These are phyloP conservation scores for Hylia prasina DNA, from an alignment of 2,113 vertebrate species.

Conservation along the genomic window DNA sequence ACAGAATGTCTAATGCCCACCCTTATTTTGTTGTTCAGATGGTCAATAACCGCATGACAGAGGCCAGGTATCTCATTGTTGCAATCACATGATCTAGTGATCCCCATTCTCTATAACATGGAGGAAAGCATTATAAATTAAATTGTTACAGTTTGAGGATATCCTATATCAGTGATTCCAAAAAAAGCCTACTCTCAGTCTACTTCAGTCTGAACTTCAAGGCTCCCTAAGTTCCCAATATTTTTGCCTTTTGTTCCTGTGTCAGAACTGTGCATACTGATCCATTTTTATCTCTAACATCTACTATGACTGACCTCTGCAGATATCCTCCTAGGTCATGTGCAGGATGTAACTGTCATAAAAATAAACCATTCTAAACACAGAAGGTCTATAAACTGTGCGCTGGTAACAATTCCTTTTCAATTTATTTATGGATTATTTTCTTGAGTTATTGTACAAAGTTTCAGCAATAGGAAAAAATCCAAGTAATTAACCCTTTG, in stretches of 20 bases:
- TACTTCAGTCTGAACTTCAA: background rate
- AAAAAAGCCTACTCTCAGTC: background rate
- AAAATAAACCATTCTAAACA: background rate
- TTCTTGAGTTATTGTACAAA: background rate
- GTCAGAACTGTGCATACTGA: background rate
- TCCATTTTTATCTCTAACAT: background rate
- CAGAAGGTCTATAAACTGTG: background rate
- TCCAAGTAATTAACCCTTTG: background rate
- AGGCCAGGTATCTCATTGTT: background rate
- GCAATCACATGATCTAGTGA: background rate
- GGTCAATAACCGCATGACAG: background rate
- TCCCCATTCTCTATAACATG: background rate
- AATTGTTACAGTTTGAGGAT: background rate
- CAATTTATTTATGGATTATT: background rate
- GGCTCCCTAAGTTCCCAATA: background rate
- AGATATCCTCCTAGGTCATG: background rate
- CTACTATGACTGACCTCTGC: background rate
- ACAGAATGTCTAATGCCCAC: background rate
- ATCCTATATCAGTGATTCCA: background rate
- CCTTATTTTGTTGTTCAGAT: background rate
- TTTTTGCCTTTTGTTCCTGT: background rate
- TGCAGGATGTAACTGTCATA: background rate
- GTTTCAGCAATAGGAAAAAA: background rate
- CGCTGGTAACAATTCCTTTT: background rate
- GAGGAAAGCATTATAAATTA: background rate